Evolutionary conservation across 2,797 vertebrate genomes (phyloP).

Genomic region (Eupleurogrammus muticus): DNA sequence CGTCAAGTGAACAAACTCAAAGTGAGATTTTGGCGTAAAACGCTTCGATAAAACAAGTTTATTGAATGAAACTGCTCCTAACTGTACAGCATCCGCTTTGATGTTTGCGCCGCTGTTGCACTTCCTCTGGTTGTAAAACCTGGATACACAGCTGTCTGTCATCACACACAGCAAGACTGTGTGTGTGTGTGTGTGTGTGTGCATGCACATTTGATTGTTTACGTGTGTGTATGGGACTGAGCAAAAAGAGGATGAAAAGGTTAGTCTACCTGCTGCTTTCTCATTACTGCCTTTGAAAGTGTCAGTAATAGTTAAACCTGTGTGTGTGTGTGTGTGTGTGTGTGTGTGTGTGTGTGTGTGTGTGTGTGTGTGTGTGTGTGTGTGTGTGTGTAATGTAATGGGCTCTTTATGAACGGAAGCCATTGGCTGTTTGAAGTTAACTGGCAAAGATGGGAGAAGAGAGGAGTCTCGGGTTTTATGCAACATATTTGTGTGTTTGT

Average conservation of each 20-base stretch:
- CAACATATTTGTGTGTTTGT: not conserved
- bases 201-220: constrained; percentile 7
- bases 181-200: constrained; percentile 17
- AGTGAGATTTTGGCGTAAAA: not conserved
- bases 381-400: constrained; percentile 46
- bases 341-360: constrained; percentile 37
- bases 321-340: constrained; percentile 33
- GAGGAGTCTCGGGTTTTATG: constrained; percentile 33
- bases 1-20: not conserved
- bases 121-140: constrained; percentile 73
- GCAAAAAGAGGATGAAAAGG: constrained; percentile 60
- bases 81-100: constrained; percentile 63
- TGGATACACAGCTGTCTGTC: constrained; percentile 75
- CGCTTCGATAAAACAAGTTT: not conserved
- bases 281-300: constrained; percentile 70
- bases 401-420: constrained; percentile 74
- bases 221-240: constrained; percentile 2
- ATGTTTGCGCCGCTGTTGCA: constrained; percentile 63
- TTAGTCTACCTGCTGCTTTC: constrained; percentile 70
- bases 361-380: constrained; percentile 30
- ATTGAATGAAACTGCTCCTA: constrained; percentile 7
- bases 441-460: constrained; percentile 48
- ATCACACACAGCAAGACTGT: constrained; percentile 75
- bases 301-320: constrained; percentile 52
- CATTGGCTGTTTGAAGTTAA: constrained; percentile 74